phyloP scores from a whole-genome alignment of 2,113 vertebrate genomes.

The Caretta caretta region DNA sequence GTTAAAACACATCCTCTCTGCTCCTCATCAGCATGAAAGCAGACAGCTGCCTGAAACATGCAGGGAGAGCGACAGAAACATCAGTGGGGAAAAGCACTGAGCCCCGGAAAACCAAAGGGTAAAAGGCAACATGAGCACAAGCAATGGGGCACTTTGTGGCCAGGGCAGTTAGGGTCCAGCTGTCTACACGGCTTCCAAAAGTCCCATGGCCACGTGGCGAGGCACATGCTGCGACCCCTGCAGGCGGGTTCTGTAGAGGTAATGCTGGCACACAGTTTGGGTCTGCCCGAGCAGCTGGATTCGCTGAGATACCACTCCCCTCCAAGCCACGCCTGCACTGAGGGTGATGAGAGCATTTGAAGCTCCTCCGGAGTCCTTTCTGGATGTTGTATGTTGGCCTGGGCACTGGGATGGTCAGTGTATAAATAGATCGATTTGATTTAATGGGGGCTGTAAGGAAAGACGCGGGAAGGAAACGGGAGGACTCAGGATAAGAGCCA shows the following conservation, averaged over 20 bases:
- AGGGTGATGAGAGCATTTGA: no score
- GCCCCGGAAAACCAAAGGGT: background rate
- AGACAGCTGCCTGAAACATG: background rate
- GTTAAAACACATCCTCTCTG: background rate
- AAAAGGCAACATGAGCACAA: background rate
- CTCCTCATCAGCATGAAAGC: background rate
- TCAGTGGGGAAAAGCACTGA: background rate
- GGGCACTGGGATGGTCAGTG: background rate
- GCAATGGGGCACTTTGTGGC: background rate
- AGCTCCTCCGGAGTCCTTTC: background rate
- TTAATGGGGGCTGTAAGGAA: background rate
- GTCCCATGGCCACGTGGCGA: background rate
- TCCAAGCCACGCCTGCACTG: no score
- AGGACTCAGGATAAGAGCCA: background rate
- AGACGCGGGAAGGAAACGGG: background rate
- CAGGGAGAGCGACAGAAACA: background rate
- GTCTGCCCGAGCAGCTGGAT: background rate
- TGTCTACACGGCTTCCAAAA: background rate
- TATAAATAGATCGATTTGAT: no score
- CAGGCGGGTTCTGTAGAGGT: background rate
- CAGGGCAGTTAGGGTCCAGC: background rate
- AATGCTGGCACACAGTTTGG: background rate
- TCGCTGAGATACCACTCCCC: no score
- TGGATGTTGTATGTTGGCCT: background rate
- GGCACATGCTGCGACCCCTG: background rate